Conservation (phyloP, 2,797 vertebrate genomes). For the Hydrolagus colliei region DNA sequence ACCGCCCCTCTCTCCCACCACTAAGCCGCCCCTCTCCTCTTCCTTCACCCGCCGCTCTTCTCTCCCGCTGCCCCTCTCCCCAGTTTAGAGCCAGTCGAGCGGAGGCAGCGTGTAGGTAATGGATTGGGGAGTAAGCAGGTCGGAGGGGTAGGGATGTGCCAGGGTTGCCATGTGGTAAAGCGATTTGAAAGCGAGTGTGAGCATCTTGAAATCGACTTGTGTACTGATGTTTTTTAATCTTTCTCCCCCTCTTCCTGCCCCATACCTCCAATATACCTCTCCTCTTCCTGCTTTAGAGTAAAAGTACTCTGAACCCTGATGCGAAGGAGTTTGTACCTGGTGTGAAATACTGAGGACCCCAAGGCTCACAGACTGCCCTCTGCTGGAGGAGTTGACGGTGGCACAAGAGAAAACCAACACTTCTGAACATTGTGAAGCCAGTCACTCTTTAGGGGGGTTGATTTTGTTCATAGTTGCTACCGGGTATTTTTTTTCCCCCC, state of each 20-base stretch:
- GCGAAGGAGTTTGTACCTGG: slow-evolving; percentile 96
- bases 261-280: slow-evolving; percentile 7
- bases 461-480: slow-evolving; percentile 39
- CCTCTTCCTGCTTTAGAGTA: slow-evolving; percentile 66
- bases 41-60: not conserved
- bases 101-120: not conserved
- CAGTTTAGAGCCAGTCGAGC: rapidly evolving
- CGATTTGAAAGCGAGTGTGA: too few relatives aligned
- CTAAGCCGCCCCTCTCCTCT: not conserved
- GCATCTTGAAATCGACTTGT: not conserved
- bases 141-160: slow-evolving; percentile 28
- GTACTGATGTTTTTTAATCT: too few relatives aligned
- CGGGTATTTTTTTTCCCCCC: slow-evolving; percentile 12
- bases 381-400: slow-evolving; percentile 28
- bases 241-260: too few relatives aligned
- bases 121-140: not conserved
- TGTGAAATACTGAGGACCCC: slow-evolving; percentile 84
- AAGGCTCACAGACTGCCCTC: slow-evolving; percentile 60
- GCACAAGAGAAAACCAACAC: slow-evolving; percentile 47
- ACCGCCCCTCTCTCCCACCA: not conserved
- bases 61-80: not conserved
- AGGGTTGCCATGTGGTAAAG: not conserved
- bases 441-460: slow-evolving; percentile 47
- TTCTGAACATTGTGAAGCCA: slow-evolving; percentile 50
- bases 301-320: slow-evolving; percentile 93